Evolutionary conservation across 1,140 invertebrate genomes (phyloP), one percentile per base, ranked within the genome.

Genomic region (Eueides isabella): DNA sequence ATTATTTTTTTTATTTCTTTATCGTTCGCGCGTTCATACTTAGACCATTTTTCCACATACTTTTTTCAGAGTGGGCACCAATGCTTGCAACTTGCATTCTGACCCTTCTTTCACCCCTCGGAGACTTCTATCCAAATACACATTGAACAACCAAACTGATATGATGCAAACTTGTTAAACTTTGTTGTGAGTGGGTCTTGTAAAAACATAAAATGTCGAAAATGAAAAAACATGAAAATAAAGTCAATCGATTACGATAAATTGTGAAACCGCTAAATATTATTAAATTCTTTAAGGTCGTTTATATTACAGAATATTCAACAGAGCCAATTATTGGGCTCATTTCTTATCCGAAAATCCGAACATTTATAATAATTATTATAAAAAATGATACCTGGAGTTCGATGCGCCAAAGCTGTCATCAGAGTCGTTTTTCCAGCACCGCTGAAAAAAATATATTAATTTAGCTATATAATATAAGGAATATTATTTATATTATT

Each of bases 381-480:
- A 14, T n/a, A 5, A n/a, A 11, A 5, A n/a, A 23, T 55, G 0
- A 7, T 55, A 95, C 96, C 94, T 88, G 96, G 94, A 83, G 94
- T 95, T 84, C 97, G 94, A 86, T 96, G 95, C 3, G 97, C 98
- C 61, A 99, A 92, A 5, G 97, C 96, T 70, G 97, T 96, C 95
- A 99, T 96, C n/a, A 99, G 92, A 0, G 98, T 99, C 71, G 97
- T 98, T 94, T 99, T 99, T 1, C 98, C 98, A 35, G 98, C 97
- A 29, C 98, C 98, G 91, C 98, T 97, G 88, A 72, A 94, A 89
- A 76, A 16, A 73, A 7, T 1, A 62, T 2, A 62, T 11, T n/a
- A 23, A 62, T 14, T 61, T 28, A 44, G 16, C n/a, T 19, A 44
- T n/a, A 44, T 19, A 44, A 44, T 19, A 44, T 16, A 38, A 38